A percentile compares a stretch with the other conserved stretches of the same genome.
Conservation (phyloP, 2,888 invertebrate genomes). For the Agonopterix alstromeriana region DNA sequence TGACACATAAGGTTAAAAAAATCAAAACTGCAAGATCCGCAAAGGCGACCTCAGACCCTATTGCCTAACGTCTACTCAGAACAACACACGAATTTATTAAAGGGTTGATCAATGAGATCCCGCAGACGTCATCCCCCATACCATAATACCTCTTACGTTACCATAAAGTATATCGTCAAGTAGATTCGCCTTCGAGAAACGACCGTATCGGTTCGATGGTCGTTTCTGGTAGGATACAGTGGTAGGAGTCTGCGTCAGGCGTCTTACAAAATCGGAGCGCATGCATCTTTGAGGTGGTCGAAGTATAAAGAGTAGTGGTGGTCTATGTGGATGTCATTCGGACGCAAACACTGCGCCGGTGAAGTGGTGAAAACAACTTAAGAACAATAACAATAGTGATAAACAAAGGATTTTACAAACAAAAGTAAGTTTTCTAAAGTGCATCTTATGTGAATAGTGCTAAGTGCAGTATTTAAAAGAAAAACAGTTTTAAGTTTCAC, state of each 20-base stretch:
- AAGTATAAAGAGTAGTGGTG: slow-evolving; percentile 68
- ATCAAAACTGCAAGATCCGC: slow-evolving; percentile 35
- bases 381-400: slow-evolving; percentile 36
- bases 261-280: slow-evolving; percentile 71
- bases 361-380: slow-evolving; percentile 55
- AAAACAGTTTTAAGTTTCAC: too few relatives aligned
- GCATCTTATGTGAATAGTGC: slow-evolving; percentile 1
- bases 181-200: slow-evolving; percentile 11
- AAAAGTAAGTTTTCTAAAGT: slow-evolving; percentile 44
- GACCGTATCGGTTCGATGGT: slow-evolving; percentile 14
- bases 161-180: not conserved
- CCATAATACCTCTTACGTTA: slow-evolving; percentile 27
- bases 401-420: slow-evolving; percentile 42
- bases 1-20: too few relatives aligned
- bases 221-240: slow-evolving; percentile 23
- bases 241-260: slow-evolving; percentile 55
- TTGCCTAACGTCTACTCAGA: slow-evolving; percentile 62
- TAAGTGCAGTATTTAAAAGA: not conserved
- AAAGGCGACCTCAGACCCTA: slow-evolving; percentile 55
- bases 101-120: slow-evolving; percentile 64
- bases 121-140: slow-evolving; percentile 54
- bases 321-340: slow-evolving; percentile 66
- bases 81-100: slow-evolving; percentile 52
- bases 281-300: slow-evolving; percentile 67
- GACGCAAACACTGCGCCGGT: slow-evolving; percentile 64